Percentiles rank a stretch among this genome's conserved stretches.
Conservation (phyloP, 2,797 vertebrate species). For the Discoglossus pictus region DNA sequence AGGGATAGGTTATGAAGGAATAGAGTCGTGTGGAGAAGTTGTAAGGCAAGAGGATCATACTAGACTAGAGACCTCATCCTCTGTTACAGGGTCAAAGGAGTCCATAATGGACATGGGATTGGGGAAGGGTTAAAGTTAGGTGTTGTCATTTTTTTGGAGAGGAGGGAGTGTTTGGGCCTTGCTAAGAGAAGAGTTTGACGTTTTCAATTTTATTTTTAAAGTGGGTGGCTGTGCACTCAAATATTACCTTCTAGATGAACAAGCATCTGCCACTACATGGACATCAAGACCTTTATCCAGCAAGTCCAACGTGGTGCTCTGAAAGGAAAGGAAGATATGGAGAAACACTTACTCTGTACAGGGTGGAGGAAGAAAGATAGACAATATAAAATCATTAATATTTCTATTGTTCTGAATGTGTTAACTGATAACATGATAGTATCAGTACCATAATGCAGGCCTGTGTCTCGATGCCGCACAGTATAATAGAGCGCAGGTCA, state of each 20-base stretch:
- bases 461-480: slow-evolving; percentile 88
- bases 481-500: slow-evolving; percentile 75
- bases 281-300: slow-evolving; percentile 83
- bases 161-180: neutral
- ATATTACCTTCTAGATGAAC: slow-evolving; percentile 83
- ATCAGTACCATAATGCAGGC: slow-evolving; percentile 82
- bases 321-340: slow-evolving; percentile 11
- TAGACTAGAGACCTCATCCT: too few species aligned
- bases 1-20: too few species aligned
- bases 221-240: neutral
- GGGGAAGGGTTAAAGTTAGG: neutral
- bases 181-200: too few species aligned
- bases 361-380: too few species aligned
- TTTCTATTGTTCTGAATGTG: too few species aligned
- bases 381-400: too few species aligned
- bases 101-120: neutral
- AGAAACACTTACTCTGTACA: too few species aligned
- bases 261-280: slow-evolving; percentile 85
- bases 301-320: slow-evolving; percentile 85
- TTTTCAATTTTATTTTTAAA: too few species aligned
- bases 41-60: too few species aligned
- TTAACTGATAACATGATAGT: too few species aligned
- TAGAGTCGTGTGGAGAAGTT: too few species aligned
- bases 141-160: neutral
- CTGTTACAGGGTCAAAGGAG: too few species aligned